Base-by-base conservation (phyloP, 2,797 vertebrate genomes). In the Valencia hispanica region DNA sequence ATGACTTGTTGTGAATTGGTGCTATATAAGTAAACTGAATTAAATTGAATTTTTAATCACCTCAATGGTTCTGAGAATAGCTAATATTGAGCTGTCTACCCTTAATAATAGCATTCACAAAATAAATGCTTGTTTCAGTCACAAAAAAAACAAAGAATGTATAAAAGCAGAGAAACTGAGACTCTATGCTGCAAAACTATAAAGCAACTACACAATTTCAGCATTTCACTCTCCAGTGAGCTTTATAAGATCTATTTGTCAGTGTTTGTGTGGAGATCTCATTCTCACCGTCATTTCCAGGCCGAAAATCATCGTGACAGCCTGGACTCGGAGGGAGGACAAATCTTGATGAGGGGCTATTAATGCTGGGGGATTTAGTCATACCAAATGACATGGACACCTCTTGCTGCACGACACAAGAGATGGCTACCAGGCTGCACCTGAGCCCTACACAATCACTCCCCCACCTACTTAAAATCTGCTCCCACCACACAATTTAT, bases 281-380 rank as follows among this genome's bases (percentile, higher is more conserved):
- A 80, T 80, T 79, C 81, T 86, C 84, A 75, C 88, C 90, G 83
- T 90, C 81, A 83, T 59, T 69, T 80, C 85, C 77, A 73, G 77
- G 88, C 70, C 51, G 89, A 92, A 91, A 90, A 94, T 94, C 79
- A 71, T 77, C 80, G 77, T 90, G 93, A 91, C 93, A 93, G 89
- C 43, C 50, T 66, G 51, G 79, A 73, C 82, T 90, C 74, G 80
- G 50, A 61, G 84, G 83, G 75, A 82, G 85, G 87, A 76, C 77
- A 77, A 70, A 75, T 80, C 79, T 79, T 87, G 90, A 88, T 88
- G 88, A 82, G 88, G 81, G 83, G 86, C 92, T 88, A 50, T 87
- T 86, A 86, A 94, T 90, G 88, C 83, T 91, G 85, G 79, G 85
- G 88, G 90, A 87, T 84, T 89, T 91, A 86, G 86, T 79, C 74